Evolutionary conservation across 2,888 invertebrate species (phyloP), one percentile per base, ranked within the genome.

Genomic region (Synanthedon andrenaeformis): DNA sequence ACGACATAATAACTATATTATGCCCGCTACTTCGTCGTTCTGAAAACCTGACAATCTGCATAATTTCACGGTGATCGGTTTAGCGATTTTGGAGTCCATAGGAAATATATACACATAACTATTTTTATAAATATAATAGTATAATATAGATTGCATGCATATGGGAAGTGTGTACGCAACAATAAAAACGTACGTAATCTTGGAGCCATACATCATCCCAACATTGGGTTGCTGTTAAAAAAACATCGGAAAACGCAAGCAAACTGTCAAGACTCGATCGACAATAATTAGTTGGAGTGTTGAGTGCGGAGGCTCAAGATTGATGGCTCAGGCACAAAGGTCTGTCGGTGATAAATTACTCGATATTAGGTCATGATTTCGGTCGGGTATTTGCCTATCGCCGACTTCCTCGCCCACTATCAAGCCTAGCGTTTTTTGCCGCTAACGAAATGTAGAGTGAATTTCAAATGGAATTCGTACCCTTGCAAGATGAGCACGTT

Each of bases 331-430:
- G 70, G 74, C 79, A 79, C 82, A 79, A 79, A 82, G 83, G 83
- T 81, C 77, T 83, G 82, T 77, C 82, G 73, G 83, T 86, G 86
- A 86, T 85, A 82, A 83, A 86, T 85, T 81, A 77, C 82, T 67
- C 72, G 72, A 82, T 84, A 82, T 84, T 82, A 84, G 83, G 82
- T 84, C 84, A 84, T 84, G 82, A 84, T 84, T 85, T 73, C 73
- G 76, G 72, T 63, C 62, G 76, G 76, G 76, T 79, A 84, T 86
- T 85, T 85, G 82, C 84, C 78, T 85, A 84, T 82, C 80, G 69
- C 66, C 61, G 59, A 66, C 58, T 55, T 59, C 58, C 57, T 56
- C 55, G 59, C 56, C 57, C 72, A 69, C 70, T 71, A 72, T 74
- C 69, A 65, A 35, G 65, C 66, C 70, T 65, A 70, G 70, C 67